Conservation (phyloP, 2,888 invertebrate species). For the Noctua janthe region DNA sequence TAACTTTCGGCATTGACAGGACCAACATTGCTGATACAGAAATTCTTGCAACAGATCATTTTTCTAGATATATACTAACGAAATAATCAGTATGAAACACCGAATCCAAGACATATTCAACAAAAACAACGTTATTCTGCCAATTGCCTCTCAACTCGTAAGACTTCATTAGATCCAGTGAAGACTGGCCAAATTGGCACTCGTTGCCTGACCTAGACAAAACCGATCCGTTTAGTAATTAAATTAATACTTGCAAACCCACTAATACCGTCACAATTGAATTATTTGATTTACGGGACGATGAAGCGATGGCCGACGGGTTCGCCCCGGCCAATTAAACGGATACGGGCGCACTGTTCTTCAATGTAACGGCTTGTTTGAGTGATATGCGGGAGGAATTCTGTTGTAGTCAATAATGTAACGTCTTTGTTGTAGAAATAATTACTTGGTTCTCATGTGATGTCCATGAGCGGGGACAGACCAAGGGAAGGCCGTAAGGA, state of each 20-base stretch:
- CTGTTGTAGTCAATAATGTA: not conserved
- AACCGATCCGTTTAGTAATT: constrained; percentile 41
- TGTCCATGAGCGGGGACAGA: not conserved
- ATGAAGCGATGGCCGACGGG: constrained; percentile 20
- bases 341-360: constrained; percentile 48
- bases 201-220: constrained; percentile 51
- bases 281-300: constrained; percentile 40
- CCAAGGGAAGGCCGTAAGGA: not conserved
- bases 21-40: not conserved
- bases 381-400: constrained; percentile 25
- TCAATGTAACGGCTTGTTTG: constrained; percentile 15
- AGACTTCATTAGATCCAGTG: constrained; percentile 56
- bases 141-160: constrained; percentile 31
- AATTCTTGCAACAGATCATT: not conserved
- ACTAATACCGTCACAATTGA: constrained; percentile 34
- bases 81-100: not conserved
- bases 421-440: not conserved
- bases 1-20: not conserved
- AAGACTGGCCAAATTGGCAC: constrained; percentile 56
- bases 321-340: constrained; percentile 12
- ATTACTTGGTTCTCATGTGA: not conserved
- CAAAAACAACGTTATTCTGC: constrained; percentile 39
- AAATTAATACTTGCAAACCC: constrained; percentile 50
- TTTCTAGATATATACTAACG: too few species aligned
- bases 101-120: not conserved